Evolutionary conservation across 2,113 vertebrate species (phyloP), one percentile per base, ranked within the genome.

Genomic region (Numida meleagris): DNA sequence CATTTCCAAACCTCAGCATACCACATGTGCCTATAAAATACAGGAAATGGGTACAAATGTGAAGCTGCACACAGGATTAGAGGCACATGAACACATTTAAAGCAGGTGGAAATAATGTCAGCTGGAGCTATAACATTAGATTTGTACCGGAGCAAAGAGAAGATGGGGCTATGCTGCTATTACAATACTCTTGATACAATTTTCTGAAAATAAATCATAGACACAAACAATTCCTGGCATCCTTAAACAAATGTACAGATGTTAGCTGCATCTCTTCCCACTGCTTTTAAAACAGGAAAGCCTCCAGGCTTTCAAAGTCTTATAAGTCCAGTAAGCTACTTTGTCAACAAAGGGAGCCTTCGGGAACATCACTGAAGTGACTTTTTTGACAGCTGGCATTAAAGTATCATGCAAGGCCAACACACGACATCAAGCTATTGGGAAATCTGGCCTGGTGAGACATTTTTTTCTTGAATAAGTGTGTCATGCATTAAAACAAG

Each of bases 21-120:
- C 96, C 95, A 95, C 93, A 96, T 96, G 94, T 96, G 94, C 94
- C 95, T 95, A 95, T 96, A 96, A 97, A 97, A 97, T 93, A 93
- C 95, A 97, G 94, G 94, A 97, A 96, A 96, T 96, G 93, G 94
- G 95, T 96, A 96, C 95, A 97, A 97, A 96, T 95, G 93, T 88
- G 95, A 97, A 96, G 94, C 93, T 96, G 85, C 94, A 96, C 86
- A 91, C 86, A 94, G 93, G 95, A 96, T 97, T 95, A 96, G 94
- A 96, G 94, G 95, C 95, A 95, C 88, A 96, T 97, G 93, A 94
- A 95, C 93, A 96, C 94, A 93, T 95, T 94, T 96, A 95, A 96
- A 94, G 94, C 93, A 95, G 95, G 94, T 96, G 95, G 93, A 96
- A 97, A 90, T 91, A 94, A 90, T 90, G 90, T 95, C 96, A 95